Conservation (phyloP, 2,888 invertebrate species). For the Atrina japonica region DNA sequence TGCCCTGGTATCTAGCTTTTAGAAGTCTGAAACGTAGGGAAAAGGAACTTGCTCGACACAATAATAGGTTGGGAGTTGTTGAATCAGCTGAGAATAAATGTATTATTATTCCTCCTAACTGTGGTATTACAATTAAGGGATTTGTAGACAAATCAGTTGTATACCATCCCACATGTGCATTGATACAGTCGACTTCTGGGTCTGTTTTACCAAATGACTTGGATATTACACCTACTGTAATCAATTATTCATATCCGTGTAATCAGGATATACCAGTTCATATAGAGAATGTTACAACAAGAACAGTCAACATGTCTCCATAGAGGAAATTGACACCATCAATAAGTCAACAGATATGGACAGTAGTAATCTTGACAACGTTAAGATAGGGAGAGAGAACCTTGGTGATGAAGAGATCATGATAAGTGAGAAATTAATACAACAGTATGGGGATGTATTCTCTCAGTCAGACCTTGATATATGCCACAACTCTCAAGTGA, state of each 20-base stretch:
- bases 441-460: too few relatives aligned
- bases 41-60: slow-evolving; percentile 21
- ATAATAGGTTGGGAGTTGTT: slow-evolving; percentile 25
- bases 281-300: slow-evolving; percentile 30
- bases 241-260: not conserved
- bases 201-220: slow-evolving; percentile 25
- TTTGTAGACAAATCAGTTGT: slow-evolving; percentile 24
- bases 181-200: slow-evolving; percentile 13
- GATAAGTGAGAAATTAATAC: too few relatives aligned
- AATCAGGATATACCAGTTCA: slow-evolving; percentile 7
- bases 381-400: too few relatives aligned
- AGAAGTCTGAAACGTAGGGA: slow-evolving; percentile 27
- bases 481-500: too few relatives aligned
- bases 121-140: slow-evolving; percentile 10
- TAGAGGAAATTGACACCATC: too few relatives aligned
- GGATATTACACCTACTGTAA: slow-evolving; percentile 25
- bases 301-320: slow-evolving; percentile 10
- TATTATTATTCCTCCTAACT: slow-evolving; percentile 30
- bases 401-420: too few relatives aligned
- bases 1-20: slow-evolving; percentile 41
- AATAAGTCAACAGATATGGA: too few relatives aligned
- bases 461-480: too few relatives aligned
- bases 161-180: slow-evolving; percentile 21
- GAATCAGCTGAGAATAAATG: slow-evolving; percentile 15
- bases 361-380: too few relatives aligned